Evolutionary conservation across 2,888 invertebrate genomes (phyloP).

Genomic region (Acronicta alni): DNA sequence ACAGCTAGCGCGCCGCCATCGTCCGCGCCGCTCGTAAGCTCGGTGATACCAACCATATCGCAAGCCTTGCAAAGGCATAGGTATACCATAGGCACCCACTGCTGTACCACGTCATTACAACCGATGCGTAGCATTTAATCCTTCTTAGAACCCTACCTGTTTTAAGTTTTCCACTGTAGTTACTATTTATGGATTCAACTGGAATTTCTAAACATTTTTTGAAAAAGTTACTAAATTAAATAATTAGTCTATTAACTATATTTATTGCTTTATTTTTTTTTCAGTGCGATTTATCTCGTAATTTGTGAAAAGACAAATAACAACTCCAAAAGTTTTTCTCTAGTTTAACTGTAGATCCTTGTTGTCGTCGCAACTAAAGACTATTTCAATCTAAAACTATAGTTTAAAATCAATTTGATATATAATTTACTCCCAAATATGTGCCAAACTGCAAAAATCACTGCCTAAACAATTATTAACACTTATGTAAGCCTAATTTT

Average conservation of each 20-base stretch:
- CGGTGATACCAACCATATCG: conserved; percentile 41
- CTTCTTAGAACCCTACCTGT: conserved; percentile 3
- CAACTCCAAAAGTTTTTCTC: not conserved
- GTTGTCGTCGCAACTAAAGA: not conserved
- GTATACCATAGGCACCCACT: conserved; percentile 14
- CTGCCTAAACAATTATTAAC: conserved; percentile 24
- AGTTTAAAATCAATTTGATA: too few relatives aligned
- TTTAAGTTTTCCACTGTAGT: conserved; percentile 3
- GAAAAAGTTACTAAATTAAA: too few relatives aligned
- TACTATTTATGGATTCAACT: conserved; percentile 1
- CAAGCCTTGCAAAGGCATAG: conserved; percentile 27
- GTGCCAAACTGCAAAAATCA: conserved; percentile 40
- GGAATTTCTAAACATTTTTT: not conserved
- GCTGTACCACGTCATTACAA: not conserved
- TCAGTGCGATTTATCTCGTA: not conserved
- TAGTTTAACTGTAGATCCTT: not conserved
- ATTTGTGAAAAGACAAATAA: not conserved
- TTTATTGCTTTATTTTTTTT: not conserved
- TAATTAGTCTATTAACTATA: too few relatives aligned
- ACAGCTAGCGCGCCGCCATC: conserved; percentile 79
- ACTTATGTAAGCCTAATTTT: conserved; percentile 38
- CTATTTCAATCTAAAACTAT: too few relatives aligned
- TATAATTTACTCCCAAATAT: conserved; percentile 2
- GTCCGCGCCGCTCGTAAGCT: conserved; percentile 13
- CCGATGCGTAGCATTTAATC: conserved; percentile 2